phyloP scores from a whole-genome alignment of 1,140 invertebrate species.

The Diorhabda sublineata region DNA sequence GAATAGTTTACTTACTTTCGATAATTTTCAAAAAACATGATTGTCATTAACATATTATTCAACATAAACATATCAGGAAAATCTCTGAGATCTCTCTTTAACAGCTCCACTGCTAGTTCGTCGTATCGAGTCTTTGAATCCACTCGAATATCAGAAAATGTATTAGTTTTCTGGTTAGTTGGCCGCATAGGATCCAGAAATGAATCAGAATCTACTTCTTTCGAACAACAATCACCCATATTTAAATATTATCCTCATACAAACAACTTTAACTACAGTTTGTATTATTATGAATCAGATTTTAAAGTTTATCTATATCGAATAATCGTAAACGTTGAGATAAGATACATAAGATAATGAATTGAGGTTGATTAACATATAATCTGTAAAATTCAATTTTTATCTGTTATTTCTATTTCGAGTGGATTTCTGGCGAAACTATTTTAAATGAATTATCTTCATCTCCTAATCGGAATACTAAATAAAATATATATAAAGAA shows the following conservation, averaged over 20 bases:
- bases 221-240: not conserved
- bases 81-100: slow-evolving; percentile 56
- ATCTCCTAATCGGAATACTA: too few relatives aligned
- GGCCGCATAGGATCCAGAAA: not conserved
- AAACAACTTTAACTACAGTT: too few relatives aligned
- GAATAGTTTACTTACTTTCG: slow-evolving; percentile 58
- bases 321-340: too few relatives aligned
- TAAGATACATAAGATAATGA: too few relatives aligned
- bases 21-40: slow-evolving; percentile 74
- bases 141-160: slow-evolving; percentile 21
- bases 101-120: slow-evolving; percentile 48
- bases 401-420: too few relatives aligned
- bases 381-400: too few relatives aligned
- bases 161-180: not conserved
- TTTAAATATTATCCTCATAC: not conserved
- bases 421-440: too few relatives aligned
- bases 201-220: not conserved
- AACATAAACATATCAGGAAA: slow-evolving; percentile 65
- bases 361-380: too few relatives aligned
- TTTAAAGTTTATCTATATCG: too few relatives aligned
- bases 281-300: too few relatives aligned
- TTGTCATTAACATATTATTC: slow-evolving; percentile 69
- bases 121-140: slow-evolving; percentile 45
- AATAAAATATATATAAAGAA: too few relatives aligned
- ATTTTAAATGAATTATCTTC: too few relatives aligned